Conservation (phyloP, 2,113 vertebrate species). For the Phrynosoma platyrhinos region DNA sequence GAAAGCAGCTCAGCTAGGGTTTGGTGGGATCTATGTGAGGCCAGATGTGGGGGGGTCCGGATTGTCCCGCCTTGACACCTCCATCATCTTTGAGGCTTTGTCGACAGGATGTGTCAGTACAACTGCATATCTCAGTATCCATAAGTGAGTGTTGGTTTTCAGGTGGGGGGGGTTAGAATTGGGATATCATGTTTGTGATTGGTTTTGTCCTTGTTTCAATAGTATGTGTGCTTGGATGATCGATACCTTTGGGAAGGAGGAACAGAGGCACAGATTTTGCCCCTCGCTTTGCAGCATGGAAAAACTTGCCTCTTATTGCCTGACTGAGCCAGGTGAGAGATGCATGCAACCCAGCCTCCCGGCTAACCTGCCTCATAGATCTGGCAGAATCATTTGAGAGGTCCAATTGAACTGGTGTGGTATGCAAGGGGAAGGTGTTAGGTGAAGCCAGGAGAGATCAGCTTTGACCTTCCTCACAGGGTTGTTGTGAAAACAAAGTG, state of each 20-base stretch:
- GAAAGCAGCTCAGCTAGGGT: constrained; percentile 92
- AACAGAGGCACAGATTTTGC: constrained; percentile 89
- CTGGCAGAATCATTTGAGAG: background rate
- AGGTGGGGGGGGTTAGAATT: background rate
- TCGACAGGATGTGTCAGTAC: constrained; percentile 96
- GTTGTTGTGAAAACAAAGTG: no score
- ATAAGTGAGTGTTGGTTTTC: constrained; percentile 85
- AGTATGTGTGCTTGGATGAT: constrained; percentile 99
- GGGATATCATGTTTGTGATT: background rate
- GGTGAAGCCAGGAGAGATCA: background rate
- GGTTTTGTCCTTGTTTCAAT: constrained; percentile 38
- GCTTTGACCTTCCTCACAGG: no score
- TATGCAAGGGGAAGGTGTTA: background rate
- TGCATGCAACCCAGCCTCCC: background rate
- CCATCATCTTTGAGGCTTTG: constrained; percentile 94
- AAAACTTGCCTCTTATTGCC: constrained; percentile 94
- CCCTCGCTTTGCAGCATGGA: constrained; percentile 93
- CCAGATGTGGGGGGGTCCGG: constrained; percentile 94
- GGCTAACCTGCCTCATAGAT: no score
- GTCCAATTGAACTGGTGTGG: background rate
- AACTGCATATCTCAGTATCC: constrained; percentile 97
- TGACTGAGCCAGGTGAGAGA: constrained; percentile 93
- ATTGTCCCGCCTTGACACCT: constrained; percentile 92
- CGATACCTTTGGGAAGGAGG: constrained; percentile 88
- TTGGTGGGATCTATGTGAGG: constrained; percentile 90